phyloP scores from a whole-genome alignment of 2,113 vertebrate genomes.

The Numenius arquata region DNA sequence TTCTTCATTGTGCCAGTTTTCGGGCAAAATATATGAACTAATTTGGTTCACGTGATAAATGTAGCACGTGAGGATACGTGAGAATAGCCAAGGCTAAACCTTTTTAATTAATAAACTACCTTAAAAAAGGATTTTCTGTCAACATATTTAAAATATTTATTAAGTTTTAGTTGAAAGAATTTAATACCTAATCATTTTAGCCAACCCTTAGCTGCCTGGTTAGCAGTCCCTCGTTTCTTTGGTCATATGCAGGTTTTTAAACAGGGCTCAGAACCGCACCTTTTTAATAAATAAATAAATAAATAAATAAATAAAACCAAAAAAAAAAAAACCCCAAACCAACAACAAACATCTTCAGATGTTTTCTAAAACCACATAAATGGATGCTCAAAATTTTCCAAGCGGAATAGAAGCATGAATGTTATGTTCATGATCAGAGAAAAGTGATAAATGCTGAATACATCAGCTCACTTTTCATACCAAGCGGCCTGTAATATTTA shows the following conservation, averaged over 20 bases:
- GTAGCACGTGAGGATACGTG: accelerated
- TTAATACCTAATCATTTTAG: neutral
- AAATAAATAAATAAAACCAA: neutral
- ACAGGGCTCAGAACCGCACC: neutral
- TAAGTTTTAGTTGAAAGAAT: neutral
- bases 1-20: neutral
- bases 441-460: conserved; percentile 61
- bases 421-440: conserved; percentile 55
- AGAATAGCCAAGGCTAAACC: neutral
- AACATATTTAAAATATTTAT: neutral
- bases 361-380: neutral
- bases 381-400: neutral
- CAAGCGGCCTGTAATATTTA: neutral
- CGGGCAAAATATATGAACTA: accelerated
- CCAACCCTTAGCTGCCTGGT: neutral
- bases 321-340: neutral
- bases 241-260: neutral
- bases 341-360: neutral
- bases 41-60: neutral
- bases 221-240: neutral
- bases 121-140: neutral
- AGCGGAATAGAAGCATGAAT: neutral
- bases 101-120: neutral
- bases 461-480: conserved; percentile 56
- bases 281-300: neutral